These are phyloP conservation scores for Anabacerthia variegaticeps DNA, from an alignment of 2,797 vertebrate species.

Conservation along the genomic window DNA sequence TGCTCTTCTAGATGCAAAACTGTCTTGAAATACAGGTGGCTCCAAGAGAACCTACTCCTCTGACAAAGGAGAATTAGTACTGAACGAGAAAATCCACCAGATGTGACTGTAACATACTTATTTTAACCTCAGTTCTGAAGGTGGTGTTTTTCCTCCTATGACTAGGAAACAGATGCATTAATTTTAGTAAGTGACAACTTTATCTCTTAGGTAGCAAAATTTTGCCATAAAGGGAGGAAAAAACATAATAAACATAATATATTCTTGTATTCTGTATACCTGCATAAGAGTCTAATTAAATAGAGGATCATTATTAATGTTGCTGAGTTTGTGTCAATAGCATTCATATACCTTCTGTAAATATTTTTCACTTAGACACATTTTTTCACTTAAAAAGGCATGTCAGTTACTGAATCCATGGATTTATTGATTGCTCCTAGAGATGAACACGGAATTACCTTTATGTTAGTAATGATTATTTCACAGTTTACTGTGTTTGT, in stretches of 20 bases:
- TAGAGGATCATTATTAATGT: not conserved
- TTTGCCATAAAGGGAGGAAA: too few species aligned
- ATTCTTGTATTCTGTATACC: not conserved
- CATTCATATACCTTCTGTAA: not conserved
- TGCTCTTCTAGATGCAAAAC: not conserved
- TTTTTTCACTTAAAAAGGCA: not conserved
- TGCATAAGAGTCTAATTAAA: not conserved
- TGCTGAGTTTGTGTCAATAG: not conserved
- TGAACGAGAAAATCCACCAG: not conserved
- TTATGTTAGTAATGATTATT: slow-evolving; percentile 7
- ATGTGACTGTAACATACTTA: not conserved
- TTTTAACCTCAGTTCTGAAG: not conserved
- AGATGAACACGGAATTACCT: not conserved
- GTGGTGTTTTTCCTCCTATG: not conserved
- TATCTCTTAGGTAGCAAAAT: not conserved
- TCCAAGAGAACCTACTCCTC: not conserved
- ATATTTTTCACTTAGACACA: not conserved
- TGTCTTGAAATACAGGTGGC: not conserved
- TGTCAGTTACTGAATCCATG: not conserved
- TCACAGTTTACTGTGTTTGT: slow-evolving; percentile 9
- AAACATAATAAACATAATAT: not conserved
- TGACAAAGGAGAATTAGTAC: not conserved
- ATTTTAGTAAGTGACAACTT: not conserved
- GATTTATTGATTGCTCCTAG: not conserved
- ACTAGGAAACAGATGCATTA: not conserved